Evolutionary conservation across 2,113 vertebrate genomes (phyloP).

Genomic region (Nymphicus hollandicus): DNA sequence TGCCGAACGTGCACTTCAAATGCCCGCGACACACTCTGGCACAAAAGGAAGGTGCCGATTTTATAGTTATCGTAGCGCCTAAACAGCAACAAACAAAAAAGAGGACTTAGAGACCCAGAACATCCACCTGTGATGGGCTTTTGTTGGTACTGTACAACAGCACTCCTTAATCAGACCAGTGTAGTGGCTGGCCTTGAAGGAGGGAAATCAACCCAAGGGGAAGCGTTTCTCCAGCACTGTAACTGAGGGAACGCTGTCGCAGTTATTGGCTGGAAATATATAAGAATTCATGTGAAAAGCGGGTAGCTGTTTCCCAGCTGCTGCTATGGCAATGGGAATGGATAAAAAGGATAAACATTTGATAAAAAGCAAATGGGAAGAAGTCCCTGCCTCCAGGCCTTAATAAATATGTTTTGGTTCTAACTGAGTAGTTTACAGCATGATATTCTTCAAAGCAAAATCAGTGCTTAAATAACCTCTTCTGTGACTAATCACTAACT

Average conservation of each 20-base stretch:
- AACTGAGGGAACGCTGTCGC: background rate
- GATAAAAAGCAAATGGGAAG: slow-evolving; percentile 50
- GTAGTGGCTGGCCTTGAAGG: background rate
- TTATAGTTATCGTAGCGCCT: slow-evolving; percentile 78
- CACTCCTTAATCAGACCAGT: background rate
- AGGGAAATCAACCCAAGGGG: background rate
- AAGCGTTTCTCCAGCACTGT: background rate
- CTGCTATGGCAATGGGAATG: slow-evolving; percentile 60
- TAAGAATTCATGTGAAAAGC: background rate
- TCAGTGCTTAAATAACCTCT: background rate
- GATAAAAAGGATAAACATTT: slow-evolving; percentile 58
- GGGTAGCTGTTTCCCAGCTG: background rate
- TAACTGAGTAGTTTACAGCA: slow-evolving; percentile 2
- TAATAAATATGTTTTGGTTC: slow-evolving; percentile 50
- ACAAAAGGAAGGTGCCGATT: slow-evolving; percentile 78
- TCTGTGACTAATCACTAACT: slow-evolving; percentile 6
- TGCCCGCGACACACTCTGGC: slow-evolving; percentile 42
- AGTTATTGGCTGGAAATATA: background rate
- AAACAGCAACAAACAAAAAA: background rate
- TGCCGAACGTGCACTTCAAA: slow-evolving; percentile 81
- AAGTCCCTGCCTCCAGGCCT: slow-evolving; percentile 9
- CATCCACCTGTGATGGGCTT: background rate
- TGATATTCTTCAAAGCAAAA: slow-evolving; percentile 38
- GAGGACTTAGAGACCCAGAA: background rate
- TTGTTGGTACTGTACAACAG: background rate